phyloP scores from a whole-genome alignment of 1,140 invertebrate species.

The Bombus vancouverensis region DNA sequence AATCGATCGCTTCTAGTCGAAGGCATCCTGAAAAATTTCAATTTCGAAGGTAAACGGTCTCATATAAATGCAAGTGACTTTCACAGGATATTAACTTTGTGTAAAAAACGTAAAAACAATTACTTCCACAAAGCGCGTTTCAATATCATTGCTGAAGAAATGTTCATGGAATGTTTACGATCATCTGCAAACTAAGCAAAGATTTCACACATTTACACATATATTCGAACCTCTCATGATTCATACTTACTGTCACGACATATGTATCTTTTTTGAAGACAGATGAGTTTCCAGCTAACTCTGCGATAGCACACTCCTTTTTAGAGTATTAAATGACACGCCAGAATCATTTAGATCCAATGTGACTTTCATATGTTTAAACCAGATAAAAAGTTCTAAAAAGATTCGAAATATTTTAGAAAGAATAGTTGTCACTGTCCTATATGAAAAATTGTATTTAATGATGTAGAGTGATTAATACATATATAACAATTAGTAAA shows the following conservation, averaged over 20 bases:
- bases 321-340: not conserved
- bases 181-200: not conserved
- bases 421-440: not conserved
- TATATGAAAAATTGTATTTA: not conserved
- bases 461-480: not conserved
- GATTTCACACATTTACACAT: not conserved
- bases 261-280: not conserved
- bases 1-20: constrained; percentile 1
- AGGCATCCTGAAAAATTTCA: not conserved
- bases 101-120: not conserved
- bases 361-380: not conserved
- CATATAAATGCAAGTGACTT: too few species aligned
- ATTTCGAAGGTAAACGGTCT: constrained; percentile 16
- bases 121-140: not conserved
- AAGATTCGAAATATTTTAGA: not conserved
- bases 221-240: not conserved
- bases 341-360: not conserved
- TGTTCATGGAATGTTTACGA: not conserved
- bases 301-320: not conserved
- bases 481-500: too few species aligned
- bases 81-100: too few species aligned
- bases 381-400: not conserved
- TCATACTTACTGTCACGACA: not conserved
- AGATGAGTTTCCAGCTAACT: not conserved
- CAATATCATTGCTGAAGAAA: not conserved